Evolutionary conservation across 2,888 invertebrate genomes (phyloP), one percentile per base, ranked within the genome.

Genomic region (Azorinus chamasolen): DNA sequence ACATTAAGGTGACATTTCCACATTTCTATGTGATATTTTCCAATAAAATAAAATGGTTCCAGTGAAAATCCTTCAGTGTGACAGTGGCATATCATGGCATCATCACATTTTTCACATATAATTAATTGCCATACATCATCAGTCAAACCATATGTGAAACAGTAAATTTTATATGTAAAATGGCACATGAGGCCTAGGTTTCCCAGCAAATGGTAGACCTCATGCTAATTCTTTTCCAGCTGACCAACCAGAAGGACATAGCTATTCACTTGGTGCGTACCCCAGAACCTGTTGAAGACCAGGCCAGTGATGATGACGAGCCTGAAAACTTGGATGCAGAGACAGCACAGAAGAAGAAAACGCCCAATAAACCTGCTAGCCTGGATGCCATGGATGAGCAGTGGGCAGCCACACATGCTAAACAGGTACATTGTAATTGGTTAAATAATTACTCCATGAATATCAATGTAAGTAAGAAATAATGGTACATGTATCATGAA

Each of bases 221-320:
- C n/a, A n/a, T n/a, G n/a, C n/a, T n/a, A 6, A 10, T 32, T 32
- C 32, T 32, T 32, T 32, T 32, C 10, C 59, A 89, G 88, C 41
- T 87, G 22, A 84, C 88, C 3, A 53, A 58, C n/a, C 95, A 95
- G 71, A 95, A 96, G 89, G 96, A 96, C 88, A 96, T 95, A 93
- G 95, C 96, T 2, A 95, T 97, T 39, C 97, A 97, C 91, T 93
- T 97, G 89, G 96, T 97, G 41, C 95, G 96, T 82, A 97, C 97
- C 25, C 96, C 96, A n/a, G 85, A 94, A 22, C 93, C 90, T 14
- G 89, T 89, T 50, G 92, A 90, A 20, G 91, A 89, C 71, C 87
- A 89, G 70, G 93, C 84, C 8, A 86, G 86, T 74, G 88, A 87
- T 58, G 88, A 88, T 41, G 83, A 84, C 14, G 75, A 79, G 89